Base-by-base conservation (phyloP, 2,888 invertebrate genomes). In the Orchesella flavescens region DNA sequence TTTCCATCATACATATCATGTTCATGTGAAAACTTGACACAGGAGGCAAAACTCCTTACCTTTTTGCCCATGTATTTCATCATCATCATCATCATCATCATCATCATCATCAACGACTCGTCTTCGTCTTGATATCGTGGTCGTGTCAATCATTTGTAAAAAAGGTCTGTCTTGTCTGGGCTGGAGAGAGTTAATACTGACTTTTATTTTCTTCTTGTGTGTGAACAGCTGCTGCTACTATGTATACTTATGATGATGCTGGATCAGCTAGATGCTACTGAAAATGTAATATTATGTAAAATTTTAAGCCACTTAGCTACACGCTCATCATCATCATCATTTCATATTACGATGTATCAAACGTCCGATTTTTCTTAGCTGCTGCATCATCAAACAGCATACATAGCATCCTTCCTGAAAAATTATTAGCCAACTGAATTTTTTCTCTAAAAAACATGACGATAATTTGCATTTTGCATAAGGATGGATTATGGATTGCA, bases 201-300 rank as follows among this genome's bases (percentile, higher is more conserved):
- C 19, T 65, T 13, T 65, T 65, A 12, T 65, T 65, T 34, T 24
- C 34, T 23, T 55, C 7, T 13, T 65, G 44, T 55, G 65, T 72
- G 79, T 72, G 79, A 79, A 79, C 79, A 79, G 71, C 63, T 79
- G 71, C 63, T 79, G 61, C 71, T 55, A 65, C 72, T 34, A 34
- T 34, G 34, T 77, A 68, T 59, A 43, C 12, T 76, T 46, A 76
- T 34, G n/a, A n/a, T n/a, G n/a, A n/a, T n/a, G n/a, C n/a, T n/a
- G n/a, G n/a, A n/a, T n/a, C n/a, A n/a, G n/a, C n/a, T n/a, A 66
- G 43, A 49, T 77, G 57, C 24, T 68, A 44, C 34, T 59, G 77
- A 66, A 79, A 71, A 79, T 65, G 55, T 77, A 34, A 34, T 34
- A 34, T 73, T 55, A 46, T 61, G 49, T 73, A 55, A 61, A 73